These are phyloP conservation scores for Hippocampus kuda DNA, from an alignment of 2,797 vertebrate genomes.

Conservation along the genomic window DNA sequence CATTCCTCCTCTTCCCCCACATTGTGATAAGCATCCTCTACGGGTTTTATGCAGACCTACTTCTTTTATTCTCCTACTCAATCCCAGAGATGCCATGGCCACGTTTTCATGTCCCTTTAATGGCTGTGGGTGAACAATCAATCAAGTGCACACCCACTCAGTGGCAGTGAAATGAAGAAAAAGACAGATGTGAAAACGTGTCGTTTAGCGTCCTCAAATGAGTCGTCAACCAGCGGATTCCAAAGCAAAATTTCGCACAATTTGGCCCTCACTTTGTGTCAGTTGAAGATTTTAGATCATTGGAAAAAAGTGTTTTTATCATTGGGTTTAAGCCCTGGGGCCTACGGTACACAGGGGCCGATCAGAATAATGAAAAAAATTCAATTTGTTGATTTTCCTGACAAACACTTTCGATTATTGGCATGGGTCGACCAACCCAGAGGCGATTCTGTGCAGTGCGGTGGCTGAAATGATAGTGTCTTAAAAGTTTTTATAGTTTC, in stretches of 20 bases:
- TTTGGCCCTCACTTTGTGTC: neutral
- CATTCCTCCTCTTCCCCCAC: constrained; percentile 21
- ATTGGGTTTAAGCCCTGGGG: too few relatives aligned
- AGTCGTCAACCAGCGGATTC: constrained; percentile 12
- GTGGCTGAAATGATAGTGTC: too few relatives aligned
- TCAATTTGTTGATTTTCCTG: too few relatives aligned
- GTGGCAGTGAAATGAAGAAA: constrained; percentile 36
- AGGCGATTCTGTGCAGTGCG: too few relatives aligned
- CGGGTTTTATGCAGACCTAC: constrained; percentile 36
- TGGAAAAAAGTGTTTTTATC: constrained; percentile 7
- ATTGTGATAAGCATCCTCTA: constrained; percentile 46
- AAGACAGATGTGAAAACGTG: constrained; percentile 16
- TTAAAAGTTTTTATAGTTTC: too few relatives aligned
- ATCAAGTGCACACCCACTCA: constrained; percentile 50
- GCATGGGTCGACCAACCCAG: too few relatives aligned
- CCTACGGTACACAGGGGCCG: too few relatives aligned
- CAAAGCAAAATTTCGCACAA: neutral
- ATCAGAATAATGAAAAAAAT: too few relatives aligned
- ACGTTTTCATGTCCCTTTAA: constrained; percentile 54
- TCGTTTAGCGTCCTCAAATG: constrained; percentile 1
- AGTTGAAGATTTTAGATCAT: constrained; percentile 33
- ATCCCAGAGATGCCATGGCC: constrained; percentile 47
- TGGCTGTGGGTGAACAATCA: constrained; percentile 62
- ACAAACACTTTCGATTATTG: too few relatives aligned
- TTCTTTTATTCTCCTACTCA: constrained; percentile 53